Conservation (phyloP, 2,113 vertebrate genomes). For the Forbesichthys agassizii region DNA sequence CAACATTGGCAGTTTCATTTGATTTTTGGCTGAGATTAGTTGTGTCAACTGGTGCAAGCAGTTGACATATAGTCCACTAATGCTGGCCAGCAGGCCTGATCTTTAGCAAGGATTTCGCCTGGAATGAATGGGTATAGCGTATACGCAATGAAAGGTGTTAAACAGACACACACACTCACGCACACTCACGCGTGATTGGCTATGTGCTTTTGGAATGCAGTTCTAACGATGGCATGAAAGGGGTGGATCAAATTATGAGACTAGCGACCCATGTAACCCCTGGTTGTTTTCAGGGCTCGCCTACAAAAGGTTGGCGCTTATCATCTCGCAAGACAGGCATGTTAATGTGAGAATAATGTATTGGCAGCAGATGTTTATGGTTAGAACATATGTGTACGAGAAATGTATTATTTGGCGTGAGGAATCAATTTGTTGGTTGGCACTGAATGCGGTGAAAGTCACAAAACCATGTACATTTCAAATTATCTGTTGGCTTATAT, state of each 20-base stretch:
- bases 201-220: conserved; percentile 58
- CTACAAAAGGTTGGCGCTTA: conserved; percentile 5
- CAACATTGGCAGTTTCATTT: conserved; percentile 42
- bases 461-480: conserved; percentile 16
- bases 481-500: conserved; percentile 12
- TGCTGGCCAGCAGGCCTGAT: conserved; percentile 44
- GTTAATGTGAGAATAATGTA: conserved; percentile 6
- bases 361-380: conserved; percentile 24
- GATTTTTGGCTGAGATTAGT: too few relatives aligned
- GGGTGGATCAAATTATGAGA: conserved; percentile 41
- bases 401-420: conserved; percentile 20
- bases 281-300: conserved; percentile 15
- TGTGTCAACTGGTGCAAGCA: background rate
- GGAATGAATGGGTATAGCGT: conserved; percentile 51
- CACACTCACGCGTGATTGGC: conserved; percentile 15
- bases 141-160: conserved; percentile 24
- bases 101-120: conserved; percentile 35
- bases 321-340: background rate
- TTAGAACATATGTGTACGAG: conserved; percentile 8
- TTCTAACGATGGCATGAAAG: conserved; percentile 30
- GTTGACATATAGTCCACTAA: conserved; percentile 40
- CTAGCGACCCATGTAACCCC: too few relatives aligned
- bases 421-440: conserved; percentile 31
- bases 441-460: conserved; percentile 28
- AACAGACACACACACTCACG: conserved; percentile 7